A percentile compares a stretch with the other conserved stretches of the same genome.
phyloP scores from a whole-genome alignment of 2,113 vertebrate genomes.

The Corydoras sp. region DNA sequence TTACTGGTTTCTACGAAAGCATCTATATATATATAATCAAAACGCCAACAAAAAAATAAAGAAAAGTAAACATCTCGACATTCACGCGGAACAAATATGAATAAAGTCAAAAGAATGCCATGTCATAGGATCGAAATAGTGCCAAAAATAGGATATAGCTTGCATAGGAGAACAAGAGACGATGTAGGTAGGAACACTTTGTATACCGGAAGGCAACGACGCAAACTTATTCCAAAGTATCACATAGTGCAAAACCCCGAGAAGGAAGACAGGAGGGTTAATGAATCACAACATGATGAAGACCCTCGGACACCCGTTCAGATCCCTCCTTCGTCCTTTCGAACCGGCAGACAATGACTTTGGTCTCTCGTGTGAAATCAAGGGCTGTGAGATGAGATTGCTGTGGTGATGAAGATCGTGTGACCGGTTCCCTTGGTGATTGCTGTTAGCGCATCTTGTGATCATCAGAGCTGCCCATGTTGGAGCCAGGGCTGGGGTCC shows the following conservation, averaged over 20 bases:
- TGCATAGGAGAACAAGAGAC: conserved; percentile 71
- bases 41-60: no score
- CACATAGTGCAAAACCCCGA: conserved; percentile 89
- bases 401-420: conserved; percentile 29
- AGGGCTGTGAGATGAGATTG: conserved; percentile 36
- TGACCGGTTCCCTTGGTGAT: conserved; percentile 43
- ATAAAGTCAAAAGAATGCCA: conserved; percentile 68
- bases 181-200: conserved; percentile 74
- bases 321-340: no score
- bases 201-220: conserved; percentile 70
- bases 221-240: conserved; percentile 68
- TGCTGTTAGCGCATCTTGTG: conserved; percentile 85
- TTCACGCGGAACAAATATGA: conserved; percentile 60
- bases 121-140: conserved; percentile 59
- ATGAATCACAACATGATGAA: no score
- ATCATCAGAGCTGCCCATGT: conserved; percentile 86
- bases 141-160: conserved; percentile 64
- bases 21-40: no score
- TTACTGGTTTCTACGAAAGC: conserved; percentile 27
- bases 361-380: conserved; percentile 49
- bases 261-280: conserved; percentile 57
- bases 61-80: conserved; percentile 70
- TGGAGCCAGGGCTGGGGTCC: conserved; percentile 92
- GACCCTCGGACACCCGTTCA: conserved; percentile 35
- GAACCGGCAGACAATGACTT: conserved; percentile 26